These are phyloP conservation scores for Diabrotica virgifera DNA, from an alignment of 1,140 invertebrate species.

Conservation along the genomic window DNA sequence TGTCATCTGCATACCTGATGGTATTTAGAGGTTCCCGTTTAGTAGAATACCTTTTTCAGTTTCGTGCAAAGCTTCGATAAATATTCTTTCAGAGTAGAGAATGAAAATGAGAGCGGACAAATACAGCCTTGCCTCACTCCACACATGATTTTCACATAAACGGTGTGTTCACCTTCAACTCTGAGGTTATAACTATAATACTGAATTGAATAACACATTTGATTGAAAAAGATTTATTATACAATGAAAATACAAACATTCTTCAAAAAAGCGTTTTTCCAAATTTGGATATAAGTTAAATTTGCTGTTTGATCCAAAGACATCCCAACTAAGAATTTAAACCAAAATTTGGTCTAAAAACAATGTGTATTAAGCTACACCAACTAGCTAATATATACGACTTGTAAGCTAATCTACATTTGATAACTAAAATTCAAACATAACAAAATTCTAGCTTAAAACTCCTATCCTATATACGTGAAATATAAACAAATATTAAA, in stretches of 20 bases:
- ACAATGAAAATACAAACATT: slow-evolving; percentile 26
- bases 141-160: too few relatives aligned
- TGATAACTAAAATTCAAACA: slow-evolving; percentile 7
- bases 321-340: neutral
- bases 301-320: neutral
- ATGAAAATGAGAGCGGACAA: too few relatives aligned
- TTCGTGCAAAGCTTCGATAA: too few relatives aligned
- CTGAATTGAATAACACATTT: too few relatives aligned
- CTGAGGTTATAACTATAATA: too few relatives aligned
- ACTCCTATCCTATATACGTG: neutral
- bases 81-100: too few relatives aligned
- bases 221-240: slow-evolving; percentile 24
- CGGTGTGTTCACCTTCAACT: too few relatives aligned
- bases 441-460: neutral
- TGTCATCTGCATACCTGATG: too few relatives aligned
- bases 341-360: neutral
- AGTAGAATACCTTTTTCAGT: too few relatives aligned
- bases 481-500: slow-evolving; percentile 14
- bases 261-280: slow-evolving; percentile 9
- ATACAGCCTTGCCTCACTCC: too few relatives aligned
- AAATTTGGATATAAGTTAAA: slow-evolving; percentile 13
- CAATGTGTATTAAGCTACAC: slow-evolving; percentile 4
- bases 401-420: neutral
- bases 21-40: too few relatives aligned
- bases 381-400: neutral